Percentiles rank a stretch among this genome's conserved stretches.
phyloP scores from a whole-genome alignment of 37 sponge, comb jelly and placozoan genomes.

The Diacarnus erythraeanus region DNA sequence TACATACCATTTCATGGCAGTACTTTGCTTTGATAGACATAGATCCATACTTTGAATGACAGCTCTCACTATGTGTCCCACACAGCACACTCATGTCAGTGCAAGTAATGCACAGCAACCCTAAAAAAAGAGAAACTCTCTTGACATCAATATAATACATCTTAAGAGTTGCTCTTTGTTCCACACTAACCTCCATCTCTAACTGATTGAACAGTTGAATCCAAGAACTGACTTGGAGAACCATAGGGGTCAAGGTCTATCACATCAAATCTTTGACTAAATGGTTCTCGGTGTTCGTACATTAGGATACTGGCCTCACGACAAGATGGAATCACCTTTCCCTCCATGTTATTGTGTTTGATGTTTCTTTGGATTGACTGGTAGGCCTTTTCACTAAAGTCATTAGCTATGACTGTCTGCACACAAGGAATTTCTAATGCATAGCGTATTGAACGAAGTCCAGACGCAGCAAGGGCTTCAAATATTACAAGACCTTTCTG shows the following conservation, averaged over 20 bases:
- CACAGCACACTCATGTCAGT: constrained; percentile 95
- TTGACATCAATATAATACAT: background rate
- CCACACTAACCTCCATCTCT: constrained; percentile 76
- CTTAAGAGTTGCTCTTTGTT: background rate
- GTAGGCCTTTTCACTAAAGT: constrained; percentile 73
- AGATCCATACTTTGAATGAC: constrained; percentile 93
- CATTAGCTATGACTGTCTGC: constrained; percentile 81
- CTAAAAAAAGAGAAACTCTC: constrained; percentile 26
- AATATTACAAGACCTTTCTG: constrained; percentile 54
- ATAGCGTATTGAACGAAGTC: constrained; percentile 92
- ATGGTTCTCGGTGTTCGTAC: constrained; percentile 67
- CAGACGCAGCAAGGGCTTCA: constrained; percentile 95
- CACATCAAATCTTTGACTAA: constrained; percentile 79
- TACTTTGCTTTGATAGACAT: constrained; percentile 69
- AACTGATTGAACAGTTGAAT: constrained; percentile 85
- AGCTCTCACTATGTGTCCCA: constrained; percentile 86
- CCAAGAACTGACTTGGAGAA: constrained; percentile 87
- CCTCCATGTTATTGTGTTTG: constrained; percentile 49
- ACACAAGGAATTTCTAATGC: constrained; percentile 83
- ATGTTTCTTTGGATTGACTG: constrained; percentile 66
- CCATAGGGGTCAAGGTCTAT: constrained; percentile 98
- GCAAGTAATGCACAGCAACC: constrained; percentile 94
- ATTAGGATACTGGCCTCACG: constrained; percentile 90
- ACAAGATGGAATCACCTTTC: constrained; percentile 64
- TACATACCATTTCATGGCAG: constrained; percentile 90